Conservation (phyloP, 2,888 invertebrate genomes). For the Rugalucina vietnamica region DNA sequence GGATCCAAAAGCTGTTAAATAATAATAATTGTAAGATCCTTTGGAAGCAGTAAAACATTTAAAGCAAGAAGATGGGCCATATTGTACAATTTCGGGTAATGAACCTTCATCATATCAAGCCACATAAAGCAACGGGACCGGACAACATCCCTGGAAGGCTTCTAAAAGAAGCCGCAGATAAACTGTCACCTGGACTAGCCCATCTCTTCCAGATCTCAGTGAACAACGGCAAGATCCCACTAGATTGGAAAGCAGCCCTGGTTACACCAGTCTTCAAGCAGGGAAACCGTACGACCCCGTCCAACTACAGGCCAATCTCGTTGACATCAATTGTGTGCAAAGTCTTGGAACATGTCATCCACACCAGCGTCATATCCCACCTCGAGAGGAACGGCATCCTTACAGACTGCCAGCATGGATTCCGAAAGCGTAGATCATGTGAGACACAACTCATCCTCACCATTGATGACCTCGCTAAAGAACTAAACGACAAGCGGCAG, state of each 20-base stretch:
- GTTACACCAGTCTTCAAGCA: constrained; percentile 40
- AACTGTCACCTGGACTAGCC: neutral
- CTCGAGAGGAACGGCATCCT: constrained; percentile 46
- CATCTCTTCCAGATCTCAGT: constrained; percentile 18
- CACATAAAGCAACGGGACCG: constrained; percentile 51
- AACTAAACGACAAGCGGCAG: constrained; percentile 37
- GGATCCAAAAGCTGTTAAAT: too few relatives aligned
- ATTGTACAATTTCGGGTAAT: too few relatives aligned
- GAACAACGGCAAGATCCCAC: constrained; percentile 22
- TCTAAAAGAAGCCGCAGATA: neutral
- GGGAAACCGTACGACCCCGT: constrained; percentile 9
- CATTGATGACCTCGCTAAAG: constrained; percentile 42
- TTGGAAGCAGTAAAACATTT: too few relatives aligned
- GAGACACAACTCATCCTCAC: constrained; percentile 56
- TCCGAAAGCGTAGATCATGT: constrained; percentile 52
- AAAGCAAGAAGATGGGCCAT: too few relatives aligned
- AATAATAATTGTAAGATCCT: too few relatives aligned
- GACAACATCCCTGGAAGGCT: constrained; percentile 28
- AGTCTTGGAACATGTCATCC: constrained; percentile 60
- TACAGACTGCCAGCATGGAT: constrained; percentile 57
- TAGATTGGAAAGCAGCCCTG: constrained; percentile 36
- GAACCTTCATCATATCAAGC: too few relatives aligned
- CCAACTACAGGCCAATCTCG: constrained; percentile 38
- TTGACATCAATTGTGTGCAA: constrained; percentile 48
- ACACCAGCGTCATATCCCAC: constrained; percentile 48